A percentile compares a stretch with the other conserved stretches of the same genome.
Evolutionary conservation across 2,888 invertebrate species (phyloP).

Genomic region (Drosophila picticornis): DNA sequence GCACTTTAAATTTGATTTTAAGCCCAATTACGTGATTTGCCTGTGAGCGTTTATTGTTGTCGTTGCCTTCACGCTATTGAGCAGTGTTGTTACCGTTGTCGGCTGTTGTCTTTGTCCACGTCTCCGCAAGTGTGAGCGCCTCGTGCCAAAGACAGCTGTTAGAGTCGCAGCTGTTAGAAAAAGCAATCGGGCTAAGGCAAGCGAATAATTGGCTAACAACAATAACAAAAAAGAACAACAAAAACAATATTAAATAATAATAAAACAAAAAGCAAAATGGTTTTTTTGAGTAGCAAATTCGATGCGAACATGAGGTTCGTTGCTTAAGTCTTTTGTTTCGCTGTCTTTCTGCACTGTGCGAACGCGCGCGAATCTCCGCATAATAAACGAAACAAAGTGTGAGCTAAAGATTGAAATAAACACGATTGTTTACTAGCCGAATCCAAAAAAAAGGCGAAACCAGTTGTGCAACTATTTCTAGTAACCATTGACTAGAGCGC

Average conservation of each 20-base stretch:
- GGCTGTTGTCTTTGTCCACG: constrained; percentile 15
- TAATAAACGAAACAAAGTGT: constrained; percentile 47
- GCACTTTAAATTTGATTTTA: constrained; percentile 44
- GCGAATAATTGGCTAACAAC: constrained; percentile 6
- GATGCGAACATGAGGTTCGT: constrained; percentile 57
- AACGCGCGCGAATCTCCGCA: constrained; percentile 59
- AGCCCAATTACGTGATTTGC: constrained; percentile 70
- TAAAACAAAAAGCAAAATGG: not conserved
- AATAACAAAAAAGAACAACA: constrained; percentile 18
- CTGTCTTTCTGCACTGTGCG: constrained; percentile 21
- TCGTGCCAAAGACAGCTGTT: constrained; percentile 62
- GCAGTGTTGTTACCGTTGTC: constrained; percentile 18
- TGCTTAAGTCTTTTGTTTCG: constrained; percentile 70
- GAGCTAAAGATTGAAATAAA: constrained; percentile 58
- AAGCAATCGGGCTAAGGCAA: constrained; percentile 7
- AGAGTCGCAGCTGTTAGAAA: constrained; percentile 29
- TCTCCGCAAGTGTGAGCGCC: constrained; percentile 19
- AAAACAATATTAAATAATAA: constrained; percentile 16
- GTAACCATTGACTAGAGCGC: constrained; percentile 41
- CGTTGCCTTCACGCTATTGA: constrained; percentile 42
- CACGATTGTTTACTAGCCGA: constrained; percentile 62
- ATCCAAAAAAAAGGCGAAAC: constrained; percentile 42
- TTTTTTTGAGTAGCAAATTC: constrained; percentile 11
- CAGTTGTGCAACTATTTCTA: constrained; percentile 73
- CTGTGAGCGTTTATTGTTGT: constrained; percentile 17